A percentile compares a stretch with the other conserved stretches of the same genome.
Conservation (phyloP, 2,888 invertebrate genomes). For the Eremobia ochroleuca region DNA sequence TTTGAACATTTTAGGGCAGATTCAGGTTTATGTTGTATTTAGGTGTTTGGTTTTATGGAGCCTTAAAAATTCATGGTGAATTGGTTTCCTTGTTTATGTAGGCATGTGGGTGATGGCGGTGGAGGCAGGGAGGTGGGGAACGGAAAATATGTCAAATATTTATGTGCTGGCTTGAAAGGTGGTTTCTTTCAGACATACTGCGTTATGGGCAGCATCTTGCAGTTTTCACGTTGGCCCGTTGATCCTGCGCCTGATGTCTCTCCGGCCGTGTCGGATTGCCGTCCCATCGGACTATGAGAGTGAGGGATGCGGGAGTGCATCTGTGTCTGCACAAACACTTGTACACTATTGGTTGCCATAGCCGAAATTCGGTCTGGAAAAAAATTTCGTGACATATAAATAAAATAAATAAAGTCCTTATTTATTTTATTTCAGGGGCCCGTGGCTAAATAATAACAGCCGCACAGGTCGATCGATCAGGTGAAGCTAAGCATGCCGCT, state of each 20-base stretch:
- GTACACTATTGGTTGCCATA: background rate
- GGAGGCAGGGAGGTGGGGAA: no score
- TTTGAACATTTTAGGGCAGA: constrained; percentile 10
- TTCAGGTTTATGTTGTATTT: constrained; percentile 35
- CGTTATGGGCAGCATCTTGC: background rate
- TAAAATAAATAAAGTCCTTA: no score
- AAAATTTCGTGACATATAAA: no score
- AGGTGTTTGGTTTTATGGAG: constrained; percentile 27
- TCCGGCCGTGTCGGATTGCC: background rate
- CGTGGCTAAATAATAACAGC: no score
- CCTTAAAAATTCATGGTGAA: constrained; percentile 32
- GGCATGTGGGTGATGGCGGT: background rate
- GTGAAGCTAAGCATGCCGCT: no score
- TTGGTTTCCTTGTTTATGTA: constrained; percentile 31
- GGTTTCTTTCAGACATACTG: background rate
- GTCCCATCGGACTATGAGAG: no score
- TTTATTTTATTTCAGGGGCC: no score
- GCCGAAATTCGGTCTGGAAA: background rate
- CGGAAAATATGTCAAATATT: background rate
- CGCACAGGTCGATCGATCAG: no score
- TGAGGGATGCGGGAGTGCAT: no score
- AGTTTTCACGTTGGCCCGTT: no score
- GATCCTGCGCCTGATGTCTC: background rate
- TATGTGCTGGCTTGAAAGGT: background rate
- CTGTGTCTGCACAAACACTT: background rate